Percentiles rank a stretch among this genome's conserved stretches.
Evolutionary conservation across 2,888 invertebrate genomes (phyloP).

Genomic region (Synergus gifuensis): DNA sequence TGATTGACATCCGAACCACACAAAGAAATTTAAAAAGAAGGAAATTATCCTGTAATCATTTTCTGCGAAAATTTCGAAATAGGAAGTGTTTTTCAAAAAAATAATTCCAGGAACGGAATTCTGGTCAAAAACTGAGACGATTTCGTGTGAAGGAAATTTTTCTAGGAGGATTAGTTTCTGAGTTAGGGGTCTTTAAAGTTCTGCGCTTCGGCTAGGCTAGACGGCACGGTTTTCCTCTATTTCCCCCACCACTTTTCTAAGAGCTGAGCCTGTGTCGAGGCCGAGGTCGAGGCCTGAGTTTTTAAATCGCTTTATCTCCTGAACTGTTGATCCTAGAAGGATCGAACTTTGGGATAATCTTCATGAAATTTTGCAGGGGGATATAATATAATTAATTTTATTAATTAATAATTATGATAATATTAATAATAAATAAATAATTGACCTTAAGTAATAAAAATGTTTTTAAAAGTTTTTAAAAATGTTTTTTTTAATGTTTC

Average conservation of each 20-base stretch:
- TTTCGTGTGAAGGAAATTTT: background rate
- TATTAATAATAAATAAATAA: background rate
- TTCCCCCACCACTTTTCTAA: background rate
- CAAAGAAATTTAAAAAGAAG: background rate
- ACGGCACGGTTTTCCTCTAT: background rate
- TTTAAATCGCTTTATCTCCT: background rate
- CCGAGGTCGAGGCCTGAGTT: no score
- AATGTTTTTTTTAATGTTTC: background rate
- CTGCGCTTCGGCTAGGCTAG: background rate
- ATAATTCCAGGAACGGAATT: background rate
- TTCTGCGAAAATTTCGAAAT: background rate
- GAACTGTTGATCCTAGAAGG: background rate
- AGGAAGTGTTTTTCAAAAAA: background rate
- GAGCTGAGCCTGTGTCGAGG: no score
- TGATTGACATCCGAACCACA: constrained; percentile 9
- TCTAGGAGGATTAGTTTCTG: background rate
- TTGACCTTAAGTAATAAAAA: background rate
- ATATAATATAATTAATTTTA: background rate
- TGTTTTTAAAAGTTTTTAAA: background rate
- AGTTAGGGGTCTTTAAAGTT: background rate
- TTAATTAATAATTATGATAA: no score
- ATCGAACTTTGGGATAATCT: background rate
- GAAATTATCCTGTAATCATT: background rate
- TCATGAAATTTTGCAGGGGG: background rate
- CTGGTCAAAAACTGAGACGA: background rate